Conservation (phyloP, 2,888 invertebrate genomes). For the Meiosimyza decipiens region DNA sequence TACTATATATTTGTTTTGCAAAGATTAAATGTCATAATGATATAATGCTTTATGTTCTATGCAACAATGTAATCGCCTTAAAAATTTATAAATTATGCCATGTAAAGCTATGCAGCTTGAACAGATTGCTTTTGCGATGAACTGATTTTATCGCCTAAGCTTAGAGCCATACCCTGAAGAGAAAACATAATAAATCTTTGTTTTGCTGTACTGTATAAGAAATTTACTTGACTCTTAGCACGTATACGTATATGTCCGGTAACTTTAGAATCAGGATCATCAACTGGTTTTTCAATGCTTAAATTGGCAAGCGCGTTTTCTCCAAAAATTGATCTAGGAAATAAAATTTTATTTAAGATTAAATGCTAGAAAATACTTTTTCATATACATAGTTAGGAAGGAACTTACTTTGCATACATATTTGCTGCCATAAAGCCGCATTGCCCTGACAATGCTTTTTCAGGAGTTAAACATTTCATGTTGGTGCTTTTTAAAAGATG, state of each 20-base stretch:
- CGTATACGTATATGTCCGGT: conserved; percentile 97
- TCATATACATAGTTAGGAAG: neutral
- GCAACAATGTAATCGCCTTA: too few species aligned
- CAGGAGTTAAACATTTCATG: conserved; percentile 98
- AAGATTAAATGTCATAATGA: too few species aligned
- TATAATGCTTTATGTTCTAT: too few species aligned
- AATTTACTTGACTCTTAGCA: conserved; percentile 93
- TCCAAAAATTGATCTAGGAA: conserved; percentile 88
- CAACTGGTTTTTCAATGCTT: conserved; percentile 94
- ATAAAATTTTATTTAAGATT: conserved; percentile 14
- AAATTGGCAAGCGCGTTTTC: conserved; percentile 99
- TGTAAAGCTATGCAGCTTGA: conserved; percentile 59
- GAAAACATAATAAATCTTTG: conserved; percentile 38
- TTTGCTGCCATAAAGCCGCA: conserved; percentile 99
- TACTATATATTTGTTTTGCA: too few species aligned
- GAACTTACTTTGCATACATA: conserved; percentile 85
- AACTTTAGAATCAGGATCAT: conserved; percentile 88
- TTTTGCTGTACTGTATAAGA: neutral
- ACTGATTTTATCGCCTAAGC: conserved; percentile 98
- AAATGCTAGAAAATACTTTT: neutral
- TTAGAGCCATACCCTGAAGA: conserved; percentile 95
- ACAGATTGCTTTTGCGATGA: conserved; percentile 81
- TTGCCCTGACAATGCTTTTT: conserved; percentile 94
- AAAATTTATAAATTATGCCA: too few species aligned
- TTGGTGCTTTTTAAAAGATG: conserved; percentile 95